These are phyloP conservation scores for Zosterops lateralis DNA, from an alignment of 2,113 vertebrate genomes.

Conservation along the genomic window DNA sequence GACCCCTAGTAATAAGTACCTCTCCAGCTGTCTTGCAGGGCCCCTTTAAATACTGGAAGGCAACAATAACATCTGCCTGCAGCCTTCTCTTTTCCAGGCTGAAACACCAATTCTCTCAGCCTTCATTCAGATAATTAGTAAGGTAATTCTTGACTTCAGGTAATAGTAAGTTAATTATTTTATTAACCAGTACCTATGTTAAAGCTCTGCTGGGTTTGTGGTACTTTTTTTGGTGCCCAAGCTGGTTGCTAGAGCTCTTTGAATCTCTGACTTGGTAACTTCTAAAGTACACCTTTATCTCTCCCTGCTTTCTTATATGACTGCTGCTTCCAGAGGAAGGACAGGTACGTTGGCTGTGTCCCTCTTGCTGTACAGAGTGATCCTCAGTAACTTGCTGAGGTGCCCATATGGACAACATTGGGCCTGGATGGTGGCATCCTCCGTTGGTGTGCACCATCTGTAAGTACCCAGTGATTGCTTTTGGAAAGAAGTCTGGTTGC, in stretches of 20 bases:
- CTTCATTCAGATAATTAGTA: neutral
- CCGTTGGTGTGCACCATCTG: neutral
- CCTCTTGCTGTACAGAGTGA: neutral
- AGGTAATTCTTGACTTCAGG: neutral
- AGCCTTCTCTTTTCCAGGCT: neutral
- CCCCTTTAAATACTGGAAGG: neutral
- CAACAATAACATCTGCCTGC: neutral
- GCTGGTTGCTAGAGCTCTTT: neutral
- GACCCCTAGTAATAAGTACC: too few relatives aligned
- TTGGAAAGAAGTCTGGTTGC: neutral
- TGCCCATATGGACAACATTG: fast-evolving
- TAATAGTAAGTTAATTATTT: neutral
- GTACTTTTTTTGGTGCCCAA: neutral
- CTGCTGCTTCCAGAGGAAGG: neutral
- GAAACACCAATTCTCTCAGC: neutral
- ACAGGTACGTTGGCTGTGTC: neutral
- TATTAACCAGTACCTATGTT: neutral
- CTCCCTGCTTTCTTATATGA: neutral
- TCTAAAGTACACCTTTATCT: neutral
- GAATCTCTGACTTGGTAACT: neutral
- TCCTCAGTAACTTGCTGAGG: neutral
- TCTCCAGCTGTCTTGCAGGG: neutral
- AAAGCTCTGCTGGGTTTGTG: neutral
- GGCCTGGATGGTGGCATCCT: neutral
- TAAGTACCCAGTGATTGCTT: neutral